Evolutionary conservation across 2,888 invertebrate species (phyloP), one percentile per base, ranked within the genome.

Genomic region (Anorthoa munda): DNA sequence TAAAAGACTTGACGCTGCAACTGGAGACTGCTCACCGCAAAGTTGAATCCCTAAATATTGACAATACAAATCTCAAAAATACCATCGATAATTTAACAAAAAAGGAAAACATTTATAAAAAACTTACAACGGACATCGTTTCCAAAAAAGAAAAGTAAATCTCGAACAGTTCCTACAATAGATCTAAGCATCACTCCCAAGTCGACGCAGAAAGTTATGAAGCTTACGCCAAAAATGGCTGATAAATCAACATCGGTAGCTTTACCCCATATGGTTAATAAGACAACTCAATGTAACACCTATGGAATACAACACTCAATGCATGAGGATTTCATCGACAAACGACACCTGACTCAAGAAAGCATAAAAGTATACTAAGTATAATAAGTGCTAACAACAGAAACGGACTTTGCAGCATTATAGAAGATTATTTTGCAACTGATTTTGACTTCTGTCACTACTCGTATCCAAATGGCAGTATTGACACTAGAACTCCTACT

Each of bases 11-110:
- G 26, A 63, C 69, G 12, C 53, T 55, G 0, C 51, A 55, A 45
- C 13, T 69, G 31, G 69, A 69, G 26, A 39, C 46, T 39, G 69
- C 69, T 26, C 61, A 69, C 4, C 15, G n/a, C 18, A 55, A 69
- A 61, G 61, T 69, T 21, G 69, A 69, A 26, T 53, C 23, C 5
- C 12, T 69, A 61, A 69, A 69, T 55, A 4, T 61, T 7, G 53
- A 69, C 17, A 61, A 55, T 15, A 59, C 50, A 23, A 9, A 68
- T 23, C 61, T 61, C 15, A 67, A 55, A 50, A 26, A 55, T 4
- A 56, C 46, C 17, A 70, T 70, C 2, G 53, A 69, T 7, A 23
- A 55, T 0, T 26, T 69, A 11, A 61, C 68, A 45, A 60, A 46
- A 26, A 69, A 58, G 31, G 55, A 64, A 58, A 64, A 58, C 9